Conservation (phyloP, 2,113 vertebrate genomes). For the Dascyllus trimaculatus region DNA sequence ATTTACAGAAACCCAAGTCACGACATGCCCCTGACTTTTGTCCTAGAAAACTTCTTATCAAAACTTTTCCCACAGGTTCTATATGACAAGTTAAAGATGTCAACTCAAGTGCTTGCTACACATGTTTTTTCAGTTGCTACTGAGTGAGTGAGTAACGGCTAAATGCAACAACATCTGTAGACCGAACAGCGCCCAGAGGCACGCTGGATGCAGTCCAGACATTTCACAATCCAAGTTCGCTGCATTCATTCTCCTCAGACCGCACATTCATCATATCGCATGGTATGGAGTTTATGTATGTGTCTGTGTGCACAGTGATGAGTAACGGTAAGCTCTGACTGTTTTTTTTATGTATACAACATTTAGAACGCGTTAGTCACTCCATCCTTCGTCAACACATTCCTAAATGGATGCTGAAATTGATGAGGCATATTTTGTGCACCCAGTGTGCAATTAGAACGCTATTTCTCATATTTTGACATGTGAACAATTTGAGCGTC, state of each 20-base stretch:
- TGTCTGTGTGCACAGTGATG: background rate
- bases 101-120: background rate
- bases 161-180: constrained; percentile 26
- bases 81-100: background rate
- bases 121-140: constrained; percentile 6
- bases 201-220: constrained; percentile 40
- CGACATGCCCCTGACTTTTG: constrained; percentile 47
- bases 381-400: constrained; percentile 38
- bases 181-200: constrained; percentile 14
- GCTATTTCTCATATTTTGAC: background rate
- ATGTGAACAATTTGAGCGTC: background rate
- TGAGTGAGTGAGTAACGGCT: constrained; percentile 41
- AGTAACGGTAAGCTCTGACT: constrained; percentile 15
- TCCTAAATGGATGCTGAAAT: constrained; percentile 17
- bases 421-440: constrained; percentile 6
- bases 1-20: constrained; percentile 61
- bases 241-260: constrained; percentile 33
- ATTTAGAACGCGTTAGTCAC: constrained; percentile 33
- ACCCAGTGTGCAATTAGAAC: constrained; percentile 8
- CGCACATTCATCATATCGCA: constrained; percentile 31
- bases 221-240: constrained; percentile 55
- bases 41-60: constrained; percentile 34
- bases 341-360: constrained; percentile 17
- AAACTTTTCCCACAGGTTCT: constrained; percentile 22
- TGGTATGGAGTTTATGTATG: background rate